These are phyloP conservation scores for Periophthalmus magnuspinnatus DNA, from an alignment of 2,797 vertebrate genomes.

Conservation along the genomic window DNA sequence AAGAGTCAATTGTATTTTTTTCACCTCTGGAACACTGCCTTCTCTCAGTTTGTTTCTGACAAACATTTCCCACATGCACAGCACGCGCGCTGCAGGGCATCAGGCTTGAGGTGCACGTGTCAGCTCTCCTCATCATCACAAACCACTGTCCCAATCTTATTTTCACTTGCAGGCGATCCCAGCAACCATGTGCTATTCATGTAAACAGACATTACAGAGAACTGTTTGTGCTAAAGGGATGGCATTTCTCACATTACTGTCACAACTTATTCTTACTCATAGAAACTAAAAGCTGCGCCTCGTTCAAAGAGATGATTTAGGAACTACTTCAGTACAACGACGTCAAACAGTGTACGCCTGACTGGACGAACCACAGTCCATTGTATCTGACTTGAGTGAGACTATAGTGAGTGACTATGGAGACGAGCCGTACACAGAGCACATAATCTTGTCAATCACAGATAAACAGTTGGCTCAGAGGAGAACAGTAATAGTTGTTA, in stretches of 20 bases:
- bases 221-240: constrained; percentile 34
- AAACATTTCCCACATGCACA: constrained; percentile 50
- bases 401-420: neutral
- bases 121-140: constrained; percentile 57
- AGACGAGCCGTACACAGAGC: neutral
- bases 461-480: neutral
- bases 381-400: neutral
- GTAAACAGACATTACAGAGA: constrained; percentile 49
- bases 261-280: constrained; percentile 28
- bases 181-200: constrained; percentile 56
- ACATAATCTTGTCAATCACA: constrained; percentile 2
- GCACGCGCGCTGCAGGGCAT: constrained; percentile 54
- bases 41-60: constrained; percentile 43
- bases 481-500: neutral
- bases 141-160: constrained; percentile 34
- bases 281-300: constrained; percentile 3
- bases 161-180: constrained; percentile 44
- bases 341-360: neutral
- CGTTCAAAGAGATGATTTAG: constrained; percentile 8
- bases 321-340: no score
- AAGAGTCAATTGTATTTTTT: constrained; percentile 48
- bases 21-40: constrained; percentile 38
- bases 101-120: constrained; percentile 55
- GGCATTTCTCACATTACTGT: constrained; percentile 36
- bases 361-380: neutral